Conservation (phyloP, 2,797 vertebrate genomes). For the Apogon hyalosoma region DNA sequence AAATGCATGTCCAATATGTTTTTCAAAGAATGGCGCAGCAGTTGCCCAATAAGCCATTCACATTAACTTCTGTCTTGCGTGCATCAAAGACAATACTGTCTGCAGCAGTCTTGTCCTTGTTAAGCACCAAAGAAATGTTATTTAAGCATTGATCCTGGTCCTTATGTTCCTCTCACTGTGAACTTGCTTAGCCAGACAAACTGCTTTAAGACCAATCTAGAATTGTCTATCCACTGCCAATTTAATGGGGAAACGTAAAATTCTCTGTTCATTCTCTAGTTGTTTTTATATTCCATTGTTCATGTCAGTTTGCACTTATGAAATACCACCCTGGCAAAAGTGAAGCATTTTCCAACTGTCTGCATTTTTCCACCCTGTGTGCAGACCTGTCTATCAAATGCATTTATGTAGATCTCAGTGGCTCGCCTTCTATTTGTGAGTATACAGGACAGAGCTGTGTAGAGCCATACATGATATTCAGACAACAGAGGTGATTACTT, state of each 20-base stretch:
- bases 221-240: slow-evolving; percentile 15
- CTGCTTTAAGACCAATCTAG: slow-evolving; percentile 42
- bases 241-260: slow-evolving; percentile 18
- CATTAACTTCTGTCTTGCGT: slow-evolving; percentile 71
- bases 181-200: slow-evolving; percentile 25
- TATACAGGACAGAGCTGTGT: slow-evolving; percentile 30
- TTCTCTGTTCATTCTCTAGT: slow-evolving; percentile 5
- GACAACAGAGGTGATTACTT: background rate
- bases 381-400: slow-evolving; percentile 22
- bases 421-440: slow-evolving; percentile 18
- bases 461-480: slow-evolving; percentile 22
- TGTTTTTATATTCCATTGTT: slow-evolving; percentile 30
- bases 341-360: slow-evolving; percentile 2
- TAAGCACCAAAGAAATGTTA: slow-evolving; percentile 36
- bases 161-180: slow-evolving; percentile 41
- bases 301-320: slow-evolving; percentile 41
- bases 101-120: slow-evolving; percentile 59
- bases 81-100: slow-evolving; percentile 73
- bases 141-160: slow-evolving; percentile 20
- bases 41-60: slow-evolving; percentile 59
- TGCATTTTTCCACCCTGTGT: slow-evolving; percentile 40
- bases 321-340: slow-evolving; percentile 19
- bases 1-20: slow-evolving; percentile 73
- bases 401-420: slow-evolving; percentile 34
- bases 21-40: slow-evolving; percentile 68